Evolutionary conservation across 2,113 vertebrate genomes (phyloP), one percentile per base, ranked within the genome.

Genomic region (Corydoras sp.): DNA sequence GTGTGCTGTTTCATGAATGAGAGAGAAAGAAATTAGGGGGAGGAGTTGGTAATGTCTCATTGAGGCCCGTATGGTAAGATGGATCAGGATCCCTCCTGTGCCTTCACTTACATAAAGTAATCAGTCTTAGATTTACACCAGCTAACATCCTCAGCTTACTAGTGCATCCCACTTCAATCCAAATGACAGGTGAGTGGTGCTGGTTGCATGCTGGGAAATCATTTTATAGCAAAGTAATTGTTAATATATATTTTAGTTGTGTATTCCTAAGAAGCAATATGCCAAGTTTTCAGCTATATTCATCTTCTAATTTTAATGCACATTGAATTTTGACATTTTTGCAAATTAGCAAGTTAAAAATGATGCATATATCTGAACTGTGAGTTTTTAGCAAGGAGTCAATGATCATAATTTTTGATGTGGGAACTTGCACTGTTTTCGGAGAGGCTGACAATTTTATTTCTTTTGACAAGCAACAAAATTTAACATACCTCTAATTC

Each of bases 111-210:
- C 76, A 81, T 83, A 83, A 77, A 65, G 76, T 71, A 78, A 77
- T 82, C 65, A 81, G 81, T 78, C 73, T 77, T 84, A 67, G 71
- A 72, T 60, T 74, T 68, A 49, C 71, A 82, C 76, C 77, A 69
- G 73, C 73, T 75, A 66, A 55, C 68, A 60, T 68, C 5, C 61
- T 75, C 71, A 72, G 54, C 65, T 55, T 65, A 65, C 70, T 62
- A 48, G 68, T 69, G 56, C 79, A 75, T 60, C 61, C 54, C 66
- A 58, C 11, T 51, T 9, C 7, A 53, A 54, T 59, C 65, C 81
- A 54, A 18, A 86, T 87, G 85, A 84, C 83, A 86, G 87, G 88
- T 90, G 68, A 86, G 89, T 82, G 60, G 15, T 14, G 9, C 13
- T 6, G 48, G 32, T 10, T 68, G 32, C 12, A 62, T 54, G 55